A percentile compares a stretch with the other conserved stretches of the same genome.
These are phyloP conservation scores for Oscheius sp. DNA, from an alignment of 2,888 invertebrate species.

Conservation along the genomic window DNA sequence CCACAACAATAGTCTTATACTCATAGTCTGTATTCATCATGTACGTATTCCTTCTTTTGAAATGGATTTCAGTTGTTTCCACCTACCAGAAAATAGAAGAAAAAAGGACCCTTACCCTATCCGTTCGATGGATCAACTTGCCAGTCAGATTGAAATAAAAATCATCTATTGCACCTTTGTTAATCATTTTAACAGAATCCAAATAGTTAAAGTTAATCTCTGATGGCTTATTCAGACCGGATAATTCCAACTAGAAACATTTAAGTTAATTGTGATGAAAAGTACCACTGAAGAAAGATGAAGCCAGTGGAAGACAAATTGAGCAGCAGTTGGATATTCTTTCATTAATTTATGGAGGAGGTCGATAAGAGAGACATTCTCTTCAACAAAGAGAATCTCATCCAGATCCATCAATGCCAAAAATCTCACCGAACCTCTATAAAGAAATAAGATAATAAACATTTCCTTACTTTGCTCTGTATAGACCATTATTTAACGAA, in stretches of 20 bases:
- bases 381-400: constrained; percentile 1
- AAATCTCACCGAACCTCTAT: constrained; percentile 4
- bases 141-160: background rate
- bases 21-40: too few relatives aligned
- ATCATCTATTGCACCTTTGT: background rate
- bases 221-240: background rate
- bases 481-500: constrained; percentile 12
- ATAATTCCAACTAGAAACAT: background rate
- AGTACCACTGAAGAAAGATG: background rate
- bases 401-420: constrained; percentile 21
- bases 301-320: constrained; percentile 16
- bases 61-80: background rate
- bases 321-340: background rate
- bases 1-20: constrained; percentile 1
- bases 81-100: background rate
- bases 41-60: too few relatives aligned
- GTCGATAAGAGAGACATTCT: background rate
- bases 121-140: background rate
- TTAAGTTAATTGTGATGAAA: background rate
- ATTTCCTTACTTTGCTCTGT: background rate
- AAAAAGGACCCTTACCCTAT: background rate
- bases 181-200: background rate
- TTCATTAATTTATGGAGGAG: background rate
- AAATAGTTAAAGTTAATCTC: constrained; percentile 3
- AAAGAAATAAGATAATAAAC: background rate